Base-by-base conservation (phyloP, 2,888 invertebrate genomes). In the Deilephila elpenor region DNA sequence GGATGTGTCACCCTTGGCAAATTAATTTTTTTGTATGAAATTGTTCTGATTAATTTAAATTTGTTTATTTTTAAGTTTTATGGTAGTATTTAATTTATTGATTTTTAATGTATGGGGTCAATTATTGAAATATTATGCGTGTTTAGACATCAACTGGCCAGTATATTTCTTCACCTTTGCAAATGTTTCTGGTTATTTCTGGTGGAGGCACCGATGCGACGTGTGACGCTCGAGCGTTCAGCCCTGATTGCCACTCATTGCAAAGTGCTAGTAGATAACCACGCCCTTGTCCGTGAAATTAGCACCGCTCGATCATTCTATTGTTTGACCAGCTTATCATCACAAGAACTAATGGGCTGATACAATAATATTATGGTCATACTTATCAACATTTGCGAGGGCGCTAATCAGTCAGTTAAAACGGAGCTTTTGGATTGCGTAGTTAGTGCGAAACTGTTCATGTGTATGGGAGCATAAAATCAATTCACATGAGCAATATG, bases 291-390 rank as follows among this genome's bases (percentile, higher is more conserved):
- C 88, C 88, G 78, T 90, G 89, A 90, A 90, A 89, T 87, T 82
- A 80, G 75, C 73, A 76, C 75, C 88, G 86, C 79, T 88, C 89
- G 83, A 90, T 90, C 90, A 89, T 82, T 80, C 75, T 76, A 78
- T 73, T 92, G 86, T 92, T 91, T 90, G 85, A 81, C 71, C 75
- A 86, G 83, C 80, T 88, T 89, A 91, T 91, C 90, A 84, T 78
- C 72, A 83, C 83, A 82, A 78, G 75, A 78, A 75, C 84, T 91
- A 90, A 91, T 91, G 88, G 90, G 75, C 79, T 82, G 92, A 92
- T 93, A 91, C 80, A 81, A 78, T 83, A 83, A 85, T 87, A 88
- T 88, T 90, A 67, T 51, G 67, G 89, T 87, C 83, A 78, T 73
- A 73, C 78, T 88, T 93, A 90, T 92, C 89, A 77, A 76, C 78